A percentile compares a stretch with the other conserved stretches of the same genome.
phyloP scores from a whole-genome alignment of 2,888 invertebrate genomes.

The Cryptocephalus moraei region DNA sequence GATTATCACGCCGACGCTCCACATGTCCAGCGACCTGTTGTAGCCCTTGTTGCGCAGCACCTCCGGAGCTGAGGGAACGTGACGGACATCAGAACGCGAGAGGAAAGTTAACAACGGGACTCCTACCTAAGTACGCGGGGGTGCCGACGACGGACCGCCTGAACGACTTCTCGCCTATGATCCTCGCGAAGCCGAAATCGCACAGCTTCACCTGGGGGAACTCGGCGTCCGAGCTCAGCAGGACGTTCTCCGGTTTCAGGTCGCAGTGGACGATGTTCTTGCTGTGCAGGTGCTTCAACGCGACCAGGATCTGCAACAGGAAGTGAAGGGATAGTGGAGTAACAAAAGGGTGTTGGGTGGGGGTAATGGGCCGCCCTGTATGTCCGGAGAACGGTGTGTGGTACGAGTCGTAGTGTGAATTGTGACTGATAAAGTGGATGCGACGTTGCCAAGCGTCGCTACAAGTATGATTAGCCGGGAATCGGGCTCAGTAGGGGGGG shows the following conservation, averaged over 20 bases:
- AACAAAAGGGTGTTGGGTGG: background rate
- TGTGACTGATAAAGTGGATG: no score
- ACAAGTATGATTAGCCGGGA: no score
- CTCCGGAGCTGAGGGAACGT: constrained; percentile 79
- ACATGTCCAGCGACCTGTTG: constrained; percentile 98
- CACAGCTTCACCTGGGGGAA: constrained; percentile 98
- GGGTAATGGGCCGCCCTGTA: no score
- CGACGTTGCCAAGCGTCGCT: no score
- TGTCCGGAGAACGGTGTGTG: no score
- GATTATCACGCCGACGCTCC: constrained; percentile 98
- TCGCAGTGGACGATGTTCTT: constrained; percentile 99
- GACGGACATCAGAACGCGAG: no score
- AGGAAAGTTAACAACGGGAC: no score
- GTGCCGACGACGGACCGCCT: constrained; percentile 96
- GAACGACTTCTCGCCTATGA: constrained; percentile 98
- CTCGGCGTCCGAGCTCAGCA: constrained; percentile 87
- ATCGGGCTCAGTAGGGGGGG: no score
- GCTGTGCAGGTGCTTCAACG: constrained; percentile 92
- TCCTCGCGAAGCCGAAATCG: constrained; percentile 98
- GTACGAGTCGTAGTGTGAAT: background rate
- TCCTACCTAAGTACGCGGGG: constrained; percentile 88
- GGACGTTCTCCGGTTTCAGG: constrained; percentile 94
- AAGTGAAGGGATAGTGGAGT: background rate
- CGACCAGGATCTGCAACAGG: constrained; percentile 74
- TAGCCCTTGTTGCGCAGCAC: constrained; percentile 97